phyloP scores from a whole-genome alignment of 2,113 vertebrate species.

The Catharus bicknelli region DNA sequence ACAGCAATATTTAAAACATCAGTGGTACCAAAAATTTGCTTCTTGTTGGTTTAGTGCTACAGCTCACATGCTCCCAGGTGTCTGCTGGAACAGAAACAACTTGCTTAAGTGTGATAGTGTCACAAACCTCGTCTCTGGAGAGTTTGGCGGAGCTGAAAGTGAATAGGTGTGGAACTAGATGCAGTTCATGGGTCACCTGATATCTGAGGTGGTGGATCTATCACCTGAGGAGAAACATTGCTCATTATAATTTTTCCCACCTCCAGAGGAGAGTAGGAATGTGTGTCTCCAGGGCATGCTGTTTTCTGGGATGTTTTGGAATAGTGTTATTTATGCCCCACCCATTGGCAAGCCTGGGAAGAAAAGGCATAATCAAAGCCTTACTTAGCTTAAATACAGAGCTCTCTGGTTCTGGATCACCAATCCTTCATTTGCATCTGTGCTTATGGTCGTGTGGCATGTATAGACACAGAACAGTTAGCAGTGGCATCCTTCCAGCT shows the following conservation, averaged over 20 bases:
- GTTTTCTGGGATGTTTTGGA: slow-evolving; percentile 14
- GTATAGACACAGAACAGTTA: neutral
- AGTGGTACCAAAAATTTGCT: neutral
- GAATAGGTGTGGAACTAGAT: neutral
- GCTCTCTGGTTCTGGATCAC: slow-evolving; percentile 16
- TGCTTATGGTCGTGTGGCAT: neutral
- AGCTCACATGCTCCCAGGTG: neutral
- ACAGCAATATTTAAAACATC: neutral
- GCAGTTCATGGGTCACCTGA: neutral
- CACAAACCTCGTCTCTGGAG: neutral
- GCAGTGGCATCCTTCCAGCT: neutral
- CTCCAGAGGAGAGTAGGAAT: neutral
- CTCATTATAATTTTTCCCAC: neutral
- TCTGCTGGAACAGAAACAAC: neutral
- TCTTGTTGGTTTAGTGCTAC: neutral
- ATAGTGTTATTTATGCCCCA: neutral
- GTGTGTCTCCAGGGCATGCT: neutral
- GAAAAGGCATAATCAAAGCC: slow-evolving; percentile 30
- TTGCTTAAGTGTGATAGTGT: neutral
- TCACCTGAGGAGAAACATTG: neutral
- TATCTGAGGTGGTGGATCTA: neutral
- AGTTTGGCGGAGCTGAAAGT: neutral
- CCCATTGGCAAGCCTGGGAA: neutral
- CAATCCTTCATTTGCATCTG: slow-evolving; percentile 22
- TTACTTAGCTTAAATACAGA: slow-evolving; percentile 44